Evolutionary conservation across 2,797 vertebrate genomes (phyloP), one percentile per base, ranked within the genome.

Genomic region (Hapalemur alaotrensis): DNA sequence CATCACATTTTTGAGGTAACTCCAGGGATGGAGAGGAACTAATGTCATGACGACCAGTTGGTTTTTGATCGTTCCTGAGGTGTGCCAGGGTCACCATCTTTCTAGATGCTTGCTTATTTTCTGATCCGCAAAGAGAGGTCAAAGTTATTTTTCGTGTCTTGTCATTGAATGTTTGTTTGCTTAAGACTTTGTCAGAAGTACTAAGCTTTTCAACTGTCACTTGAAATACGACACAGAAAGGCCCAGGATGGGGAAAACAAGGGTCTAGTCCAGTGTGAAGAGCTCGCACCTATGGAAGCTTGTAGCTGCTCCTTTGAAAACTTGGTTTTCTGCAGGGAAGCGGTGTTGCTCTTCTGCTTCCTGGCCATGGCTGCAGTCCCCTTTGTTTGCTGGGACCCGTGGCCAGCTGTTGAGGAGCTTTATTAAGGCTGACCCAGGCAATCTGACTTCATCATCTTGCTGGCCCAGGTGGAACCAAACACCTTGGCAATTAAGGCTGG

Each of bases 141-240:
- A 67, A 3, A 96, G 32, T 91, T 94, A 78, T 92, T 96, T 76
- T 86, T 89, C 41, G 79, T 28, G 13, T 83, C 41, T 35, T 93
- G n/a, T 54, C 38, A 35, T 38, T 15, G 18, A 67, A 61, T 85
- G 43, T 72, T 86, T 57, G 25, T 87, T 59, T 96, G 67, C 67
- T 67, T 78, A 88, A 88, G 76, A 54, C 38, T 93, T 82, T 69
- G 32, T 50, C 3, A 81, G 35, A 84, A 87, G 52, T 52, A 41
- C 46, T 54, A 78, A 96, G 23, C 63, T 50, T 73, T 76, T 61
- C 69, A 65, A 30, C 7, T 93, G 85, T 87, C 54, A 83, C 95
- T 92, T 67, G 92, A 84, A 54, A 82, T n/a, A 82, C 23, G 63
- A 65, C 85, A 65, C 35, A 50, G 73, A 52, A 57, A 23, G 46